A percentile compares a stretch with the other conserved stretches of the same genome.
Conservation (phyloP, 2,113 vertebrate species). For the Macheiramphus alcinus region DNA sequence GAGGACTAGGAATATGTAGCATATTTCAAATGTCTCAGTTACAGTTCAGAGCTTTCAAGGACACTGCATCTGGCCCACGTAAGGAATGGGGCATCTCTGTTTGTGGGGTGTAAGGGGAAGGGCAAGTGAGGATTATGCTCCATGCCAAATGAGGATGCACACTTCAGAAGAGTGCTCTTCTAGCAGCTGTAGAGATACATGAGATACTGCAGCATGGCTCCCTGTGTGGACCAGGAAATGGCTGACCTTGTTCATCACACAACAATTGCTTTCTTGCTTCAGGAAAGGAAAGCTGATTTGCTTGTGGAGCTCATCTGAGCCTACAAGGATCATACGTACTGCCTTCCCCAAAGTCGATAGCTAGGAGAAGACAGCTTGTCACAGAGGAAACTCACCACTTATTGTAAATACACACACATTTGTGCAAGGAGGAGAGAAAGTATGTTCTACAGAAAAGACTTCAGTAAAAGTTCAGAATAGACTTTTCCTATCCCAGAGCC, state of each 20-base stretch:
- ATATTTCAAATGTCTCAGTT: neutral
- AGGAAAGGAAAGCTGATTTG: neutral
- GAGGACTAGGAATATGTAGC: neutral
- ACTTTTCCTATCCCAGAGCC: neutral
- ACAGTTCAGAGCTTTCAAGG: neutral
- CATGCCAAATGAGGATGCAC: neutral
- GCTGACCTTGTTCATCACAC: neutral
- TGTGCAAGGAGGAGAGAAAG: neutral
- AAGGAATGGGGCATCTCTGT: neutral
- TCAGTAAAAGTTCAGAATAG: neutral
- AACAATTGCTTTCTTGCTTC: neutral
- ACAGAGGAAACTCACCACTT: neutral
- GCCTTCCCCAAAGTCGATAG: neutral
- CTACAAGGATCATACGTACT: neutral
- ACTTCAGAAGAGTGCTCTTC: neutral
- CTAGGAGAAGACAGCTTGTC: neutral
- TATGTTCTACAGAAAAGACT: neutral
- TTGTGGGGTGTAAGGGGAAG: neutral
- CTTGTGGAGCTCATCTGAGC: neutral
- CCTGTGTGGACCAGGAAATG: neutral
- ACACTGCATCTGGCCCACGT: neutral
- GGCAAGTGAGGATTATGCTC: neutral
- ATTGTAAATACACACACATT: neutral
- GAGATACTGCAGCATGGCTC: neutral
- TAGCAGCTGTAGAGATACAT: neutral